Evolutionary conservation across 2,113 vertebrate species (phyloP).

Genomic region (Rhinichthys klamathensis): DNA sequence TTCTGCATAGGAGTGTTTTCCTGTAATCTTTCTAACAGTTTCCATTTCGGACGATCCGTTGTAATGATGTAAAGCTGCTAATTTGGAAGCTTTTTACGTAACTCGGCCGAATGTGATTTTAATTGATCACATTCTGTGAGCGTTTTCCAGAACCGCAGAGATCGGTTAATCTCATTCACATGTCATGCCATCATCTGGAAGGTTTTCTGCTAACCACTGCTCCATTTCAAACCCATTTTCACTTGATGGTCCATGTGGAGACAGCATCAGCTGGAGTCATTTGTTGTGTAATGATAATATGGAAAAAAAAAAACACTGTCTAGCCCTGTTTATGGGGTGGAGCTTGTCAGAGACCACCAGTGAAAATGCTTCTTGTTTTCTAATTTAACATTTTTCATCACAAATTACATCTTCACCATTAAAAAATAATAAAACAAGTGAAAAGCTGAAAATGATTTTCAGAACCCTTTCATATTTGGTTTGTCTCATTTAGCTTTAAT

Average conservation of each 20-base stretch:
- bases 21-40: neutral
- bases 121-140: slow-evolving; percentile 37
- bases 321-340: neutral
- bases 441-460: neutral
- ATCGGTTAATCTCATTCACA: slow-evolving; percentile 70
- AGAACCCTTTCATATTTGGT: neutral
- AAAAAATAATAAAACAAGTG: neutral
- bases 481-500: neutral
- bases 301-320: neutral
- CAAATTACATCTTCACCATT: neutral
- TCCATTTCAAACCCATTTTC: slow-evolving; percentile 75
- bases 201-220: slow-evolving; percentile 63
- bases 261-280: slow-evolving; percentile 63
- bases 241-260: slow-evolving; percentile 79
- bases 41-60: neutral
- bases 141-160: slow-evolving; percentile 60
- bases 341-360: neutral
- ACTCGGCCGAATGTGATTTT: slow-evolving; percentile 38
- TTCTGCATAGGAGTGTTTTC: neutral
- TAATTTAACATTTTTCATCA: neutral
- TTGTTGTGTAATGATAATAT: neutral
- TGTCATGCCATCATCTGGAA: slow-evolving; percentile 69
- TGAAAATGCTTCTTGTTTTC: neutral
- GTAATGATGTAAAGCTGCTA: slow-evolving; percentile 12
- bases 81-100: slow-evolving; percentile 27